Evolutionary conservation across 2,797 vertebrate species (phyloP), one percentile per base, ranked within the genome.

Genomic region (Threskiornis aethiopicus): DNA sequence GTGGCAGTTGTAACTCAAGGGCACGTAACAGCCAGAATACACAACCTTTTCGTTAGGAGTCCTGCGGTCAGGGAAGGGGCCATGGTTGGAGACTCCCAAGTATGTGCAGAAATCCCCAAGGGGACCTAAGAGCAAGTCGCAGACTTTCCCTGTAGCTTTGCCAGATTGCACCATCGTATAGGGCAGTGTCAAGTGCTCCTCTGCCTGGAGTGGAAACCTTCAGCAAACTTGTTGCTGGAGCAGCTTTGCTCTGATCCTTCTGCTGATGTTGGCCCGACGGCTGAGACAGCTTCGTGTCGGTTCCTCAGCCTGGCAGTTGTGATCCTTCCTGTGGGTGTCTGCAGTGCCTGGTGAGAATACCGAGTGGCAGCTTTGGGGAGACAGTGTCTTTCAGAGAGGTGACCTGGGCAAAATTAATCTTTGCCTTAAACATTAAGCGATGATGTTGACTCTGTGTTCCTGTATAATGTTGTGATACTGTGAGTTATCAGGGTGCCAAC

Each of bases 291-390:
- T 76, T 75, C 16, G 0, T 24, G 81, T 39, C 22, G 84, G 65
- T 41, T 75, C 51, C 47, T 77, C 65, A 64, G 64, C 69, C 41
- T 26, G 42, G 51, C 21, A 6, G 42, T 2, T 35, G 51, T 17
- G 64, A 59, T 62, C 41, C 62, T 70, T 47, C 21, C 5, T 24
- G 78, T 65, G 65, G 46, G 28, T 3, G 3, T 65, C 65, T 4
- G 8, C 79, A 0, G 3, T 31, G 49, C 35, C 46, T 17, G 33
- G n/a, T 89, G 61, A 80, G 84, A 66, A 28, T 7, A 51, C 24
- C 0, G 0, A 10, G 19, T 5, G n/a, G 37, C 13, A 47, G 26
- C 14, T 11, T 4, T 35, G 46, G 33, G 46, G 16, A 62, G 52
- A 29, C 59, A 35, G 26, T 3, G 3, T 57, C 64, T 61, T 47